A percentile compares a stretch with the other conserved stretches of the same genome.
phyloP scores from a whole-genome alignment of 2,113 vertebrate genomes.

The Columba janthina region DNA sequence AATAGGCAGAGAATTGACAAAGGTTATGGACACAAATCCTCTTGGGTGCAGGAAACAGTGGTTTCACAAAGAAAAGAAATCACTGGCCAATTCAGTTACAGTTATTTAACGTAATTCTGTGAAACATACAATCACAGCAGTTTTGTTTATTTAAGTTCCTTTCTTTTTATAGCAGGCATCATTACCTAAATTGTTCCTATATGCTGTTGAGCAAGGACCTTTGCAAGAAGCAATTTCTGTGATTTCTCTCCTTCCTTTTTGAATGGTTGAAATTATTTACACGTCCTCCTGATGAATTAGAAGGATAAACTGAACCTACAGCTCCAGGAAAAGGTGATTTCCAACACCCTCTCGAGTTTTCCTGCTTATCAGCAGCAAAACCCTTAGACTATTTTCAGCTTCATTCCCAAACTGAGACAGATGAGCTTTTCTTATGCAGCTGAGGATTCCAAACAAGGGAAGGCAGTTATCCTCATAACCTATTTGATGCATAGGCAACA shows the following conservation, averaged over 20 bases:
- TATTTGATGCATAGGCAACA: neutral
- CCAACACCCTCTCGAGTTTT: neutral
- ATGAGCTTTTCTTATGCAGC: neutral
- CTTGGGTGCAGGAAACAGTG: neutral
- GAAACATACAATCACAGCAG: neutral
- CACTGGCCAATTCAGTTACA: neutral
- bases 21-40: neutral
- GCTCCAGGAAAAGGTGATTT: neutral
- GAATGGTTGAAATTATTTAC: neutral
- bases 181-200: neutral
- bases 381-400: neutral
- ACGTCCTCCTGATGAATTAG: neutral
- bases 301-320: neutral
- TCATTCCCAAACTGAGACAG: neutral
- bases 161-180: neutral
- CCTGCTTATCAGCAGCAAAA: neutral
- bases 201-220: neutral
- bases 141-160: neutral
- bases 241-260: neutral
- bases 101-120: neutral
- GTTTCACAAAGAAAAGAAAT: neutral
- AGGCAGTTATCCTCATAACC: rapidly evolving
- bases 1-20: neutral
- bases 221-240: neutral
- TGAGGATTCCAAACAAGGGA: neutral